Conservation (phyloP, 2,888 invertebrate genomes). For the Hypena proboscidalis region DNA sequence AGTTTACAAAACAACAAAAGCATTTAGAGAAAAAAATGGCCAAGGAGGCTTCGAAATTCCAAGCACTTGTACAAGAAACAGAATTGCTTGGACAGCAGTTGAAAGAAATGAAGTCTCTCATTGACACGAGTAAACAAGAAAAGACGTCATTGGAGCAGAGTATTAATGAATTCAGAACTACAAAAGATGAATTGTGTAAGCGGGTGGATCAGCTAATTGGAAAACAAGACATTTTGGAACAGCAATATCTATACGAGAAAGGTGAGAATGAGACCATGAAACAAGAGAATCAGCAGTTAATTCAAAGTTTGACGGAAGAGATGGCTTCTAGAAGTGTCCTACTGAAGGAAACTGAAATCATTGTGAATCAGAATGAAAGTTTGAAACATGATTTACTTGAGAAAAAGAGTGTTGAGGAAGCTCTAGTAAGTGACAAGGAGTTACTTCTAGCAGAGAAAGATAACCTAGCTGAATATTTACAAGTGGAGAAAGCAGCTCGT, state of each 20-base stretch:
- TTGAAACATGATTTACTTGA: constrained; percentile 25
- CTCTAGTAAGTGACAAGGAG: constrained; percentile 38
- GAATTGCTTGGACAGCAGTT: constrained; percentile 55
- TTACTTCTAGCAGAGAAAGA: constrained; percentile 41
- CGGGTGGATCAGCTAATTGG: constrained; percentile 22
- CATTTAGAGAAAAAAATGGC: constrained; percentile 18
- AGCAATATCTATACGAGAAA: constrained; percentile 18
- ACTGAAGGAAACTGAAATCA: constrained; percentile 27
- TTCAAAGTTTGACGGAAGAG: constrained; percentile 26
- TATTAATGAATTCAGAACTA: constrained; percentile 21
- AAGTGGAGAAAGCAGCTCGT: constrained; percentile 44
- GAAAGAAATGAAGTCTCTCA: constrained; percentile 51
- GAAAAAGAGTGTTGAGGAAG: constrained; percentile 26
- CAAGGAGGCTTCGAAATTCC: constrained; percentile 33
- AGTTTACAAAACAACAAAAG: neutral
- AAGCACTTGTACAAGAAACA: constrained; percentile 41
- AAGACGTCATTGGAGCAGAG: constrained; percentile 37
- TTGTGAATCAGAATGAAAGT: constrained; percentile 25
- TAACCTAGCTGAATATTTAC: constrained; percentile 32
- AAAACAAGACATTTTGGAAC: constrained; percentile 21
- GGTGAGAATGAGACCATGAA: constrained; percentile 19
- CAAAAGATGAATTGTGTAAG: constrained; percentile 24
- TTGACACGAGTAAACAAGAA: constrained; percentile 53
- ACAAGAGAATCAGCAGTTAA: constrained; percentile 27
- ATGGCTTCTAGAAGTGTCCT: constrained; percentile 17